phyloP scores from a whole-genome alignment of 2,888 invertebrate genomes.

The Octodonta nipae region DNA sequence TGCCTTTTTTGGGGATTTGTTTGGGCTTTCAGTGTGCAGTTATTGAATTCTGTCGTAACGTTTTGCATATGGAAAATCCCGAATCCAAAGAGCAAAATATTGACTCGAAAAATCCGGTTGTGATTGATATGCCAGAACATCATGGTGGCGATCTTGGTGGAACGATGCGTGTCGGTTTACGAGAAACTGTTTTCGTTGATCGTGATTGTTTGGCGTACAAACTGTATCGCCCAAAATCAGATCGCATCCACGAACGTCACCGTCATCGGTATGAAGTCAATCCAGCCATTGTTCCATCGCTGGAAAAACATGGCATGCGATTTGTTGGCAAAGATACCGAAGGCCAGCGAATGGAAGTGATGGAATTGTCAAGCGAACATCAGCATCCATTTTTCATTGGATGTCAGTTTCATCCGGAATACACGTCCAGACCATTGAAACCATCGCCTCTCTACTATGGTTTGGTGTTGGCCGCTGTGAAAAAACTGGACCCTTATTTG shows the following conservation, averaged over 20 bases:
- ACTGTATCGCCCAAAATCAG: too few relatives aligned
- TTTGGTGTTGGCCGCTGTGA: background rate
- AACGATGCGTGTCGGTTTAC: too few relatives aligned
- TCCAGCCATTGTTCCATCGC: background rate
- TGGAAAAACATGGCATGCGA: background rate
- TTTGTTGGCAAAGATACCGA: background rate
- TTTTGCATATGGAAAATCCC: background rate
- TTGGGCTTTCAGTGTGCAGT: background rate
- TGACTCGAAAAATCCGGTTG: background rate
- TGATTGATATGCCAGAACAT: too few relatives aligned
- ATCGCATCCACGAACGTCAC: background rate
- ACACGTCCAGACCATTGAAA: background rate
- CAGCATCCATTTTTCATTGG: background rate
- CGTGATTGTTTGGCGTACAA: too few relatives aligned
- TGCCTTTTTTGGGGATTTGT: background rate
- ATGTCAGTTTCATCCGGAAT: background rate
- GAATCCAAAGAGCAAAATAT: background rate
- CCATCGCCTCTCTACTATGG: background rate
- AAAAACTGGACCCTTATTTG: too few relatives aligned
- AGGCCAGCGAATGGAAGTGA: background rate
- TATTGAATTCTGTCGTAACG: background rate
- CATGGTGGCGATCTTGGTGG: too few relatives aligned
- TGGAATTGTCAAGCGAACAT: background rate
- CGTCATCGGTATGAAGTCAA: constrained; percentile 1
- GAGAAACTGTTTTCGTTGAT: too few relatives aligned